A percentile compares a stretch with the other conserved stretches of the same genome.
These are phyloP conservation scores for Heliconius congener DNA, from an alignment of 1,140 invertebrate species.

Conservation along the genomic window DNA sequence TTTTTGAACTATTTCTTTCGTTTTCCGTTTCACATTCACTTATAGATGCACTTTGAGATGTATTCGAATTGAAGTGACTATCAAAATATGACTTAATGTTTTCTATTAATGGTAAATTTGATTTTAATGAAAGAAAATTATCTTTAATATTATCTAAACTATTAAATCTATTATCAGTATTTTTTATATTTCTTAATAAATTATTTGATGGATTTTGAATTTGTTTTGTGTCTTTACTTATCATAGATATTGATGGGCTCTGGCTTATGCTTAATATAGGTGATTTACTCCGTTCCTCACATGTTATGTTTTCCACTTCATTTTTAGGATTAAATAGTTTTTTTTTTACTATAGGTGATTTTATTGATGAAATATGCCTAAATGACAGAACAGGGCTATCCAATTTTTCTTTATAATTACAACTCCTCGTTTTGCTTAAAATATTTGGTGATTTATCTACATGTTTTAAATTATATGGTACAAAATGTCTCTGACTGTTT, in stretches of 20 bases:
- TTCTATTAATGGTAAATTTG: constrained; percentile 44
- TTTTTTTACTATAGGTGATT: constrained; percentile 52
- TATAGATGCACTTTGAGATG: constrained; percentile 59
- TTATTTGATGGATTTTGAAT: background rate
- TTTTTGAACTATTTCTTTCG: constrained; percentile 48
- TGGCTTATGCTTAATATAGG: constrained; percentile 14
- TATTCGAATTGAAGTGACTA: constrained; percentile 56
- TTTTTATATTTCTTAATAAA: background rate
- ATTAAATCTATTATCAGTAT: background rate
- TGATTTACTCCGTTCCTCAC: constrained; percentile 28
- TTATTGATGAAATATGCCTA: constrained; percentile 38
- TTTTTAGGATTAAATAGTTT: constrained; percentile 47
- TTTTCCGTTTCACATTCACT: constrained; percentile 56
- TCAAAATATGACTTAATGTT: constrained; percentile 65
- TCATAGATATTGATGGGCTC: background rate
- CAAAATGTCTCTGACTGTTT: constrained; percentile 12
- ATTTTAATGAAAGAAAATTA: background rate
- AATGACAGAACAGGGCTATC: constrained; percentile 43
- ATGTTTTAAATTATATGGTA: background rate
- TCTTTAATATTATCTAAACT: background rate
- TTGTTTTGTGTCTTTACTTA: background rate
- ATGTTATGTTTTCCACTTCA: constrained; percentile 12
- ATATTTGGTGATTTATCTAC: constrained; percentile 1
- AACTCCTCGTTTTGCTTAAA: background rate
- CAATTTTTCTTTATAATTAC: constrained; percentile 11